Percentiles rank a stretch among this genome's conserved stretches.
Conservation (phyloP, 35 echinoderm and acorn worm genomes). For the Lytechinus pictus region DNA sequence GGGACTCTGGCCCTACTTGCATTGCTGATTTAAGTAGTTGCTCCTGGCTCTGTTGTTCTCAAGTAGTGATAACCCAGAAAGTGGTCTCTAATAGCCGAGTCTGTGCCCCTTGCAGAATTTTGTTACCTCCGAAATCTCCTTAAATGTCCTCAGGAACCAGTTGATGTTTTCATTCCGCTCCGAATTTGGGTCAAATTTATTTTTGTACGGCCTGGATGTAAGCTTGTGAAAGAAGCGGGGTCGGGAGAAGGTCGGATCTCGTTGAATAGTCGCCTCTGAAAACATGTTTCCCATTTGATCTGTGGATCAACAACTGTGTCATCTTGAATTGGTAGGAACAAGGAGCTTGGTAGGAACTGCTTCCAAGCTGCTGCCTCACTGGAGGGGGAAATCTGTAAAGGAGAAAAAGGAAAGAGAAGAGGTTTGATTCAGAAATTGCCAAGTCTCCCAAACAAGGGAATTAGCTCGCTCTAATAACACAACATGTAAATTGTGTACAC, state of each 20-base stretch:
- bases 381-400: background rate
- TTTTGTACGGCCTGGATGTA: slow-evolving; percentile 35
- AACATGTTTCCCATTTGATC: slow-evolving; percentile 53
- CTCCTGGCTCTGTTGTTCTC: slow-evolving; percentile 8
- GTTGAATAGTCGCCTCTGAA: slow-evolving; percentile 41
- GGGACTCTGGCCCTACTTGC: background rate
- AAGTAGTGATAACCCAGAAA: slow-evolving; percentile 28
- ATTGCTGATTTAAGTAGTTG: background rate
- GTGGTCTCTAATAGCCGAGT: slow-evolving; percentile 20
- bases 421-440: slow-evolving; percentile 30
- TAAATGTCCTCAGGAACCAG: slow-evolving; percentile 47
- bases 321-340: slow-evolving; percentile 37
- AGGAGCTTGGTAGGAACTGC: background rate
- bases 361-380: slow-evolving; percentile 3
- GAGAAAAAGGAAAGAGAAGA: background rate
- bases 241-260: slow-evolving; percentile 22
- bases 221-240: slow-evolving; percentile 37
- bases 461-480: slow-evolving; percentile 19
- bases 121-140: slow-evolving; percentile 39
- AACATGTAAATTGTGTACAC: slow-evolving; percentile 33
- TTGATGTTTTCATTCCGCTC: slow-evolving; percentile 50
- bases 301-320: slow-evolving; percentile 49
- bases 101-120: slow-evolving; percentile 33
- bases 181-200: slow-evolving; percentile 24
- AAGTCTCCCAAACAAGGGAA: slow-evolving; percentile 23